These are phyloP conservation scores for Mantis religiosa DNA, from an alignment of 2,888 invertebrate species.

Conservation along the genomic window DNA sequence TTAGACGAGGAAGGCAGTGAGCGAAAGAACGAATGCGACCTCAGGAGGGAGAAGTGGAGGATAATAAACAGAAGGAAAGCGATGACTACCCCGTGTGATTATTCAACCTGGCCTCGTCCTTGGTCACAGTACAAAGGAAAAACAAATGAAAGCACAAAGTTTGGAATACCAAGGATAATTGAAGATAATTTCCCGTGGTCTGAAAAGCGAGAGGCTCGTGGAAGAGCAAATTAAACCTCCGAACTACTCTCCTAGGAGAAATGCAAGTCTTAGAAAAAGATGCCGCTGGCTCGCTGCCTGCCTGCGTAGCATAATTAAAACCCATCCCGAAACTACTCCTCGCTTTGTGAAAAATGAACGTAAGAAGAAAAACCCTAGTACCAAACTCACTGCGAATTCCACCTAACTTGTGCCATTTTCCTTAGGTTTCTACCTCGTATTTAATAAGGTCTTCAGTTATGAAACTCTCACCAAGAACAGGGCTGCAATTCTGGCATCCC, in stretches of 20 bases:
- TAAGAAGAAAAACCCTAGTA: not conserved
- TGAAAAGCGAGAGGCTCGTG: not conserved
- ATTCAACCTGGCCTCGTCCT: not conserved
- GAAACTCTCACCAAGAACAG: no score
- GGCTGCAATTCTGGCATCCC: no score
- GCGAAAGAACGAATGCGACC: not conserved
- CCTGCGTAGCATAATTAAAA: not conserved
- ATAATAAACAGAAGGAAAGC: not conserved
- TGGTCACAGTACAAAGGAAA: not conserved
- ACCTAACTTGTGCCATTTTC: not conserved
- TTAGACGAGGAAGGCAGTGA: not conserved
- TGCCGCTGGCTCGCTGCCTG: not conserved
- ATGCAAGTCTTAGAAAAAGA: not conserved
- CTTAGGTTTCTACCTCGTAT: no score
- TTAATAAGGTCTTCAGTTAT: no score
- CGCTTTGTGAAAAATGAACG: not conserved
- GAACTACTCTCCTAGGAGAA: not conserved
- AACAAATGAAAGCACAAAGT: not conserved
- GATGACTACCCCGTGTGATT: not conserved
- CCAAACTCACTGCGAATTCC: not conserved
- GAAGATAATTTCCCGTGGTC: not conserved
- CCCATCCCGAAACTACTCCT: not conserved
- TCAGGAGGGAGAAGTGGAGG: not conserved
- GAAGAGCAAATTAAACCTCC: not conserved
- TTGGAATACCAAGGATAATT: not conserved